Evolutionary conservation across 2,113 vertebrate species (phyloP).

Genomic region (Heliornis fulica): DNA sequence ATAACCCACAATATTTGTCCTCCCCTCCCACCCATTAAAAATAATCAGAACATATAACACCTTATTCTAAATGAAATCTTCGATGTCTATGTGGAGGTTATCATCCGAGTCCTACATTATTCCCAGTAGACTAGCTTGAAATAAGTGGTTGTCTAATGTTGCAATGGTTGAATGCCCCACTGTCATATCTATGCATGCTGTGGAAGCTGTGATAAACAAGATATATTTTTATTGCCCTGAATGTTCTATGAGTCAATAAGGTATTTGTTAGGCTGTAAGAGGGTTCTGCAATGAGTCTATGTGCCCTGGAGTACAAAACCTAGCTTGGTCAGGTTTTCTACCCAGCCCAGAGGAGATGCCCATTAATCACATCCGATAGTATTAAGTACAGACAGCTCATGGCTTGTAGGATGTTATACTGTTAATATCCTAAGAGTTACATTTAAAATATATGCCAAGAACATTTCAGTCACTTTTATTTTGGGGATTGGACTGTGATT

Average conservation of each 20-base stretch:
- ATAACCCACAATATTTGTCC: background rate
- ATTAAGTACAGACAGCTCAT: background rate
- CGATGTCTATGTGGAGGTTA: background rate
- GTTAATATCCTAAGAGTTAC: background rate
- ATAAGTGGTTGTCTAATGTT: constrained; percentile 41
- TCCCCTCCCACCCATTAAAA: background rate
- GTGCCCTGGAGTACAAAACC: background rate
- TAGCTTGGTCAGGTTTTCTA: background rate
- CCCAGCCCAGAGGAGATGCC: background rate
- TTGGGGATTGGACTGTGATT: background rate
- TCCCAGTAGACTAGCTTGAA: constrained; percentile 23
- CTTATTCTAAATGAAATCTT: constrained; percentile 26
- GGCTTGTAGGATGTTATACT: constrained; percentile 17
- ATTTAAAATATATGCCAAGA: constrained; percentile 4
- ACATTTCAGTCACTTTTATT: background rate
- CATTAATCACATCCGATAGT: constrained; percentile 33
- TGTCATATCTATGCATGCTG: constrained; percentile 34
- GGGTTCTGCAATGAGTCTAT: background rate
- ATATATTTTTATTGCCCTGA: constrained; percentile 63
- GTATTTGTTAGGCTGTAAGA: constrained; percentile 48
- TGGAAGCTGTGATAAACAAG: constrained; percentile 64
- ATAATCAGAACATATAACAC: background rate
- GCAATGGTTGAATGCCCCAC: constrained; percentile 7
- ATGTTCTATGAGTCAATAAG: constrained; percentile 46
- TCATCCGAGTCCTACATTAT: constrained; percentile 40